These are phyloP conservation scores for Dermochelys coriacea DNA, from an alignment of 2,797 vertebrate genomes.

Conservation along the genomic window DNA sequence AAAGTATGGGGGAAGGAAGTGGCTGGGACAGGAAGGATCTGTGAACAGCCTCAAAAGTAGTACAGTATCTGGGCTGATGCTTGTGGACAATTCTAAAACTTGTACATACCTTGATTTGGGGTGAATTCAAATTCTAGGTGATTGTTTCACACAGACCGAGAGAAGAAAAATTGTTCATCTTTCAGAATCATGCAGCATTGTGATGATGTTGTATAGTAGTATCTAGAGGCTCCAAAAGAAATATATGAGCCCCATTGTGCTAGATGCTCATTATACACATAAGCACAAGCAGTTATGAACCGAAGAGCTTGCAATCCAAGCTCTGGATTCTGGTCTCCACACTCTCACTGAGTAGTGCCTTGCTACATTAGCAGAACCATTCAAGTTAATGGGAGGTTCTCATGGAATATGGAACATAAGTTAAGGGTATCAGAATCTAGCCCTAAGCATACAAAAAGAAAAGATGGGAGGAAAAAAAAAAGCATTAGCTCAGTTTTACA, in stretches of 20 bases:
- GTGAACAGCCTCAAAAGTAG: not conserved
- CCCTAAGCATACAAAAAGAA: not conserved
- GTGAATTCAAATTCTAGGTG: not conserved
- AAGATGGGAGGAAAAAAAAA: fast-evolving
- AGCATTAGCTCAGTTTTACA: not conserved
- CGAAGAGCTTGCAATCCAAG: not conserved
- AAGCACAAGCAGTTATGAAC: not conserved
- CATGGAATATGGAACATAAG: not conserved
- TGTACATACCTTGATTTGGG: not conserved
- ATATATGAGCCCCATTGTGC: not conserved
- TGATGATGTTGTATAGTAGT: not conserved
- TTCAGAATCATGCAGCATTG: fast-evolving
- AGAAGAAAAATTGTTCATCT: not conserved
- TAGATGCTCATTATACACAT: not conserved
- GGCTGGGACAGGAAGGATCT: not conserved
- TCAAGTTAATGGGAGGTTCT: not conserved
- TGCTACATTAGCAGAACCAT: not conserved
- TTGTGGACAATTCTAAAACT: not conserved
- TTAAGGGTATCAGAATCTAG: fast-evolving
- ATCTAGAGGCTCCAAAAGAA: not conserved
- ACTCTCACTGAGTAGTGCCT: not conserved
- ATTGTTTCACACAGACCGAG: not conserved
- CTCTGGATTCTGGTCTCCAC: not conserved
- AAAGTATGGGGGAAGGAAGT: not conserved
- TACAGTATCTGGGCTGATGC: not conserved